These are phyloP conservation scores for Callionymus lyra DNA, from an alignment of 2,113 vertebrate species.

Conservation along the genomic window DNA sequence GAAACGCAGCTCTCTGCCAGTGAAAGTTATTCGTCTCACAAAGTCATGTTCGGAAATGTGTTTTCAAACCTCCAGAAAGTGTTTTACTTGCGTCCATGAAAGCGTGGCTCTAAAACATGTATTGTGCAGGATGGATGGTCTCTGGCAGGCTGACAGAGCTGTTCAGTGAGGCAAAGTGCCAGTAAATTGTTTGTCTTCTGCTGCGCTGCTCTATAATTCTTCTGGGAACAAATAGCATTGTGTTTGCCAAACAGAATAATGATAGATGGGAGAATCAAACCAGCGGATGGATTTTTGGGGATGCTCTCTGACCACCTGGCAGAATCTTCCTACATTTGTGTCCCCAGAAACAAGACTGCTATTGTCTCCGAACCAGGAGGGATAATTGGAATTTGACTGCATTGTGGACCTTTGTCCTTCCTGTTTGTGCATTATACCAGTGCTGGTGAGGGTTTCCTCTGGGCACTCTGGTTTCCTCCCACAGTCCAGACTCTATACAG, in stretches of 20 bases:
- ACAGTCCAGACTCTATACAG: too few relatives aligned
- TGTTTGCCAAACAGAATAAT: conserved; percentile 79
- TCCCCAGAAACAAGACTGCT: conserved; percentile 22
- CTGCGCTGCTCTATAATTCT: conserved; percentile 75
- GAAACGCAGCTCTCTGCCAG: too few relatives aligned
- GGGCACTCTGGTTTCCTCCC: too few relatives aligned
- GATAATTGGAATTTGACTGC: too few relatives aligned
- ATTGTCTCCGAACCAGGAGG: too few relatives aligned
- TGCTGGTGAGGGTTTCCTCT: too few relatives aligned
- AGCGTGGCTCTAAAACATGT: too few relatives aligned
- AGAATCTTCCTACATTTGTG: conserved; percentile 60
- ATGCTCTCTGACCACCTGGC: conserved; percentile 59
- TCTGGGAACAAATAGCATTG: conserved; percentile 73
- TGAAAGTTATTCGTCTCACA: too few relatives aligned
- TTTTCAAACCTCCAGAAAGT: conserved; percentile 25
- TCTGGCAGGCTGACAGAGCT: conserved; percentile 71
- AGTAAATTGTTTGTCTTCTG: conserved; percentile 81
- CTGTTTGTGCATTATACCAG: too few relatives aligned
- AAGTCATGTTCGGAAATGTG: too few relatives aligned
- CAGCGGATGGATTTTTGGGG: conserved; percentile 62
- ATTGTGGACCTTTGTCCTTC: too few relatives aligned
- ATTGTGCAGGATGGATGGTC: conserved; percentile 72
- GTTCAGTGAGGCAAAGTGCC: conserved; percentile 79
- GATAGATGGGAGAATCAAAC: conserved; percentile 76
- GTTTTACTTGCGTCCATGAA: conserved; percentile 56